Evolutionary conservation across 2,113 vertebrate genomes (phyloP).

Genomic region (Rhodinocichla rosea): DNA sequence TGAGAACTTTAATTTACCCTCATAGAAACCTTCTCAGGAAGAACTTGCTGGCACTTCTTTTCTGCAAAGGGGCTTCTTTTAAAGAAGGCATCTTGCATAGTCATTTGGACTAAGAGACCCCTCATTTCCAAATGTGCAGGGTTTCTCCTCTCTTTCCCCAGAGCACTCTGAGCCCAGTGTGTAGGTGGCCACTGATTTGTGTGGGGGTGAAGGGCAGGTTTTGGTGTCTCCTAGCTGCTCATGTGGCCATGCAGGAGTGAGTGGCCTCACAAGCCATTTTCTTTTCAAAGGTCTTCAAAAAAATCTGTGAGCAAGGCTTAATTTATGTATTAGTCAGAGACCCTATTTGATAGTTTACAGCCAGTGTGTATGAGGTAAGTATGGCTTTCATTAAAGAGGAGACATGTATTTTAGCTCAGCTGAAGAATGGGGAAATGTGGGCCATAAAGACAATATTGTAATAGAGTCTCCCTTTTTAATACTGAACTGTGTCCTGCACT

Average conservation of each 20-base stretch:
- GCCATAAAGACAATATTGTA: slow-evolving; percentile 37
- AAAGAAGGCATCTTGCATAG: background rate
- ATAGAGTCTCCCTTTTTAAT: slow-evolving; percentile 3
- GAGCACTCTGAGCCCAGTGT: background rate
- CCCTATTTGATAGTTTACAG: background rate
- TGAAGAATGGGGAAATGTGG: background rate
- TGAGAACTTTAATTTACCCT: background rate
- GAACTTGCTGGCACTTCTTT: background rate
- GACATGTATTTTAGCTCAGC: background rate
- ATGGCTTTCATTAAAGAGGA: slow-evolving; percentile 32
- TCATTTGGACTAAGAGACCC: background rate
- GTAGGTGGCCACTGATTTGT: background rate
- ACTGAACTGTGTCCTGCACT: background rate
- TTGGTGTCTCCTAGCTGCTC: background rate
- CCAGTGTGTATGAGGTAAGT: background rate
- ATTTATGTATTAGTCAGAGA: background rate
- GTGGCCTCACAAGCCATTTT: background rate
- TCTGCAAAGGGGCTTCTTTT: background rate
- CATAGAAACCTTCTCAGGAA: background rate
- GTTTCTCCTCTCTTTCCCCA: background rate
- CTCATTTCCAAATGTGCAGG: background rate
- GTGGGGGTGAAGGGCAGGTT: background rate
- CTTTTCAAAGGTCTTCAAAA: background rate
- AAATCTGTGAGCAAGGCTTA: background rate
- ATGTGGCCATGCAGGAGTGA: fast-evolving